Evolutionary conservation across 2,797 vertebrate species (phyloP), one percentile per base, ranked within the genome.

Genomic region (Astyanax mexicanus): DNA sequence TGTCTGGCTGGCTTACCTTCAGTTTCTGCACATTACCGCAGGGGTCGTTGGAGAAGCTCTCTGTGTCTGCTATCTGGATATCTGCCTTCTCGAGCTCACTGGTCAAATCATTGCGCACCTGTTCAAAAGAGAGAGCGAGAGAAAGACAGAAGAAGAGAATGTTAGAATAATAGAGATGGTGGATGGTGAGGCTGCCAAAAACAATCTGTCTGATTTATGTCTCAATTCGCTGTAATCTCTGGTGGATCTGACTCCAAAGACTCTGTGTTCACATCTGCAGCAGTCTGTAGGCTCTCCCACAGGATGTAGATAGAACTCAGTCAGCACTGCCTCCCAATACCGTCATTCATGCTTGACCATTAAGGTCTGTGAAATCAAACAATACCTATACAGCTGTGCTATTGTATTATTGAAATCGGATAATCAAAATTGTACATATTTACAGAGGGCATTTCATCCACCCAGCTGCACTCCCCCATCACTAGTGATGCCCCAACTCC

Each of bases 61-160:
- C 97, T 0, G 97, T 98, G 75, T 99, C 97, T 3, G 98, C 98
- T 69, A 99, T 99, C 89, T 98, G 95, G 6, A 99, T 98, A 88
- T 97, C 94, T 75, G 96, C 97, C 13, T 96, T 98, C 78, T 99
- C 96, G 68, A 99, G 93, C 86, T 99, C 97, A 0, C 82, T 96
- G 1, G 97, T 99, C 85, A 99, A 92, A 92, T 99, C 97, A 49
- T 99, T 99, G 87, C 98, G 97, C 91, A 99, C 98, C 98, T 99
- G 90, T 83, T 44, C 82, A 55, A 74, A 17, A 54, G 54, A 40
- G 12, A 55, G 21, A 40, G 12, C 55, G 21, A 42, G 67, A 72
- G 74, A 64, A 49, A 66, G 29, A 44, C 1, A 47, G 38, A 64
- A 47, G 17, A 21, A 71, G 35, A 68, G 29, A 64, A 62, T 47